Conservation (phyloP, 2,888 invertebrate species). For the Acrocyrtus sp. region DNA sequence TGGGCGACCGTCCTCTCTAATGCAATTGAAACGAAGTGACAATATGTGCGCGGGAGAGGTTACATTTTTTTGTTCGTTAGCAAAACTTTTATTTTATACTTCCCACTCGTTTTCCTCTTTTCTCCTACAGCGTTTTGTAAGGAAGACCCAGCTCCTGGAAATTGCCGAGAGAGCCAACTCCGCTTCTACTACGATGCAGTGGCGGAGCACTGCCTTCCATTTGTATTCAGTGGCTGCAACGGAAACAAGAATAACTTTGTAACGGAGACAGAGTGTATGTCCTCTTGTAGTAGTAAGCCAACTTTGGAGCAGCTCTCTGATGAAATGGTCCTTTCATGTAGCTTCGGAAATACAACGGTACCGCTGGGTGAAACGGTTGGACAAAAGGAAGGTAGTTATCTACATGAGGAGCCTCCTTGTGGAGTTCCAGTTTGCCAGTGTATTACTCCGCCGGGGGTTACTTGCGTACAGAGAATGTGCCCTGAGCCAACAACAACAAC, state of each 20-base stretch:
- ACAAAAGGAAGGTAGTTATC: not conserved
- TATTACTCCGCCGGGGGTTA: constrained; percentile 53
- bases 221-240: constrained; percentile 48
- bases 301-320: constrained; percentile 50
- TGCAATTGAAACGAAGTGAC: no score
- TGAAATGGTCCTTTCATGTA: constrained; percentile 52
- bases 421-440: constrained; percentile 53
- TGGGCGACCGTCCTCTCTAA: no score
- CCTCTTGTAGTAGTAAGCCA: constrained; percentile 46
- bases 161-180: constrained; percentile 37
- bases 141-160: constrained; percentile 45
- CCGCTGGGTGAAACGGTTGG: constrained; percentile 49
- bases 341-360: constrained; percentile 49
- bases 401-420: constrained; percentile 45
- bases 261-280: constrained; percentile 48
- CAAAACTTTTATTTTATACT: no score
- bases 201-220: constrained; percentile 44
- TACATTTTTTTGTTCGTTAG: no score
- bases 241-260: constrained; percentile 56
- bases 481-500: constrained; percentile 42
- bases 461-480: constrained; percentile 49
- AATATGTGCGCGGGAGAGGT: no score
- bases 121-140: constrained; percentile 45
- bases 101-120: no score
- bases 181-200: constrained; percentile 48